Evolutionary conservation across 1,140 invertebrate species (phyloP).

Genomic region (Eriosoma lanigerum): DNA sequence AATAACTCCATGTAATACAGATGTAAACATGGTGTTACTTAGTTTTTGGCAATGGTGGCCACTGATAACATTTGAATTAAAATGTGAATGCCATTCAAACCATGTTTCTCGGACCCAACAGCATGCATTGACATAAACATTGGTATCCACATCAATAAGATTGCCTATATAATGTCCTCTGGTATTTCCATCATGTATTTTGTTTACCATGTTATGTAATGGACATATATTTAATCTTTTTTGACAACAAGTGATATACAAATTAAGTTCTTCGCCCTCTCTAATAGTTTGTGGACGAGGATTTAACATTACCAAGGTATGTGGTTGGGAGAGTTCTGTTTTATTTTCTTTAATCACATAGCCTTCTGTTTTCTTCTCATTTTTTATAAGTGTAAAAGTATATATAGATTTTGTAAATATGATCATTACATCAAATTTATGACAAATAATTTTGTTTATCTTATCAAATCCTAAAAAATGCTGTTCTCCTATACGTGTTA

Average conservation of each 20-base stretch:
- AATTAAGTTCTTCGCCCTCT: background rate
- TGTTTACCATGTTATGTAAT: background rate
- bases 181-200: background rate
- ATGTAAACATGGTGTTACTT: background rate
- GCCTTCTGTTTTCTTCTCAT: background rate
- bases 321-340: background rate
- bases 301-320: background rate
- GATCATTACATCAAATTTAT: background rate
- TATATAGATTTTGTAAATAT: background rate
- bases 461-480: background rate
- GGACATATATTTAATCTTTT: background rate
- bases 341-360: background rate
- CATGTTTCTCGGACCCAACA: slow-evolving; percentile 27
- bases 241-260: background rate
- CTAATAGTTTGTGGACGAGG: background rate
- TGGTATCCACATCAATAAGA: slow-evolving; percentile 25
- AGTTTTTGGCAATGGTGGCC: background rate
- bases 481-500: background rate
- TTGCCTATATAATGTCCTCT: background rate
- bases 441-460: slow-evolving; percentile 3
- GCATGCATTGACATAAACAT: background rate
- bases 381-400: background rate
- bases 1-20: background rate
- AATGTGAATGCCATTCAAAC: slow-evolving; percentile 5
- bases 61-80: background rate